Conservation (phyloP, 2,797 vertebrate genomes). For the Rhinogobio ventralis region DNA sequence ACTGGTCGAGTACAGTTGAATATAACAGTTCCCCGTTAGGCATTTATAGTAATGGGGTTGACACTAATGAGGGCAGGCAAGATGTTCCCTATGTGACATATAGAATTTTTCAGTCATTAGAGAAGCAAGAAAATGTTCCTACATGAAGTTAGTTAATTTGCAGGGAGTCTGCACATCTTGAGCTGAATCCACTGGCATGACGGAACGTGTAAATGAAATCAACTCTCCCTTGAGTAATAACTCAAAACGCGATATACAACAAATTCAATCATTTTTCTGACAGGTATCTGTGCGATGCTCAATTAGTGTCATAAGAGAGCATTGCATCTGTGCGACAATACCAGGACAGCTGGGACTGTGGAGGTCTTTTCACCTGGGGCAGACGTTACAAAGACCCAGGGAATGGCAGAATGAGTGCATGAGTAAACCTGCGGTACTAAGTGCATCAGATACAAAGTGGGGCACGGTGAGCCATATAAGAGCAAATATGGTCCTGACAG, state of each 20-base stretch:
- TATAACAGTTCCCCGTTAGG: conserved; percentile 41
- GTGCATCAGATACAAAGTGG: conserved; percentile 48
- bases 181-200: conserved; percentile 21
- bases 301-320: conserved; percentile 14
- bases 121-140: conserved; percentile 32
- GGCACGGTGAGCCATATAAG: conserved; percentile 28
- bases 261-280: conserved; percentile 17
- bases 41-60: conserved; percentile 42
- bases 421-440: conserved; percentile 22
- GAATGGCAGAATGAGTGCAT: conserved; percentile 44
- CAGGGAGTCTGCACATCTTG: conserved; percentile 32
- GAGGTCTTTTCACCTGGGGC: conserved; percentile 36
- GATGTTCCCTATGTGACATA: conserved; percentile 31
- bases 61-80: conserved; percentile 46
- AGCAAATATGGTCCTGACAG: conserved; percentile 39
- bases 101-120: conserved; percentile 43
- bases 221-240: conserved; percentile 15
- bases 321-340: neutral
- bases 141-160: conserved; percentile 38
- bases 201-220: neutral
- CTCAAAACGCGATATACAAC: neutral
- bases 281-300: conserved; percentile 7
- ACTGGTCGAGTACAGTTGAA: neutral
- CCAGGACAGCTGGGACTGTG: conserved; percentile 17
- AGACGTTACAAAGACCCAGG: conserved; percentile 26